Percentiles rank a stretch among this genome's conserved stretches.
These are phyloP conservation scores for Cotesia typhae DNA, from an alignment of 1,140 invertebrate genomes.

Conservation along the genomic window DNA sequence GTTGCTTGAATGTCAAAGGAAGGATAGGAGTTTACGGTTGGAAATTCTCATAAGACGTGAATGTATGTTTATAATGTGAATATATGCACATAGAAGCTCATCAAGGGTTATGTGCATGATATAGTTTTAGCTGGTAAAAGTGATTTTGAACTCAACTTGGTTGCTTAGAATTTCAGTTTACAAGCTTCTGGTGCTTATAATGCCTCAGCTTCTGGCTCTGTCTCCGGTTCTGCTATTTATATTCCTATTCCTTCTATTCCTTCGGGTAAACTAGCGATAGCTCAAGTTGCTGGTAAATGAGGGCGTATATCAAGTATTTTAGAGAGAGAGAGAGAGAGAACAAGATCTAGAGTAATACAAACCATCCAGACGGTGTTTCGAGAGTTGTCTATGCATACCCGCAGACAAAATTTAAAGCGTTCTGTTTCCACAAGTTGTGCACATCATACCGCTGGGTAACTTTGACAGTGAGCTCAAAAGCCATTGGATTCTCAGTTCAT, in stretches of 20 bases:
- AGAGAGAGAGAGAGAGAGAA: conserved; percentile 2
- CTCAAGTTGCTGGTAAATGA: too few species aligned
- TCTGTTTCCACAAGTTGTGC: conserved; percentile 20
- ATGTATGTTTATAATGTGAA: too few species aligned
- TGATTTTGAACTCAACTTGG: background rate
- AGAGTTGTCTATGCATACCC: background rate
- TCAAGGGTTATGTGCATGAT: background rate
- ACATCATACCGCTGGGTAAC: conserved; percentile 15
- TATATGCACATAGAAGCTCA: background rate
- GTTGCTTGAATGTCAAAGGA: too few species aligned
- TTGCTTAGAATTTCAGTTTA: too few species aligned
- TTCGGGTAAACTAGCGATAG: too few species aligned
- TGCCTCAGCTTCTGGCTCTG: background rate
- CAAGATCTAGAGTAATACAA: background rate
- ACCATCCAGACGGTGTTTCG: too few species aligned
- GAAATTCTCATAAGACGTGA: too few species aligned
- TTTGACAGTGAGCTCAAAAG: conserved; percentile 31
- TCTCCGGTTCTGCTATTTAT: background rate
- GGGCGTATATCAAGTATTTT: background rate
- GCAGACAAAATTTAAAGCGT: conserved; percentile 33
- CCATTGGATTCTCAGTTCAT: conserved; percentile 23
- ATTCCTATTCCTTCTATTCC: too few species aligned
- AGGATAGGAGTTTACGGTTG: too few species aligned
- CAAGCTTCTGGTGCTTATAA: background rate
- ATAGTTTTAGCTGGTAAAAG: background rate